Conservation (phyloP, 64 coral and sea anemone genomes). For the Acropora yongei region DNA sequence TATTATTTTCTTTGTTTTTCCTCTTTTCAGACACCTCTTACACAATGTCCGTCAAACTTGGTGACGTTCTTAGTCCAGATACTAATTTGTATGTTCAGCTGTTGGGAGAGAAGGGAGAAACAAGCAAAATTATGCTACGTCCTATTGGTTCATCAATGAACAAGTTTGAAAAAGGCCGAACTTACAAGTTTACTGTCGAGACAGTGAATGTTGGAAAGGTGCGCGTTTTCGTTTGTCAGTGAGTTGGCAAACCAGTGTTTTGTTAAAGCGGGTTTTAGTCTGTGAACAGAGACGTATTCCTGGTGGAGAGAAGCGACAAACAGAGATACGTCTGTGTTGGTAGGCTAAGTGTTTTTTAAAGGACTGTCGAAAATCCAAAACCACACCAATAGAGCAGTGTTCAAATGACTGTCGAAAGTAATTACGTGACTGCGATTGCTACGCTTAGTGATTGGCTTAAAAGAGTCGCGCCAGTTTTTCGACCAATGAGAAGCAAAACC, state of each 20-base stretch:
- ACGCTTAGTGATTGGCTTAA: too few species aligned
- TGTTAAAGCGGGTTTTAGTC: too few species aligned
- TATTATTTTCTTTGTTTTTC: neutral
- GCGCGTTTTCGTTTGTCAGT: neutral
- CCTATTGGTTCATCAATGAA: slow-evolving; percentile 93
- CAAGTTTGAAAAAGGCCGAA: slow-evolving; percentile 95
- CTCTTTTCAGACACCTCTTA: slow-evolving; percentile 77
- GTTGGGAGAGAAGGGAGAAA: slow-evolving; percentile 95
- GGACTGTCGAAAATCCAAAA: too few species aligned
- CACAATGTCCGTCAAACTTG: slow-evolving; percentile 96
- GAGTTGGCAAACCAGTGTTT: neutral
- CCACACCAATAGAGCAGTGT: too few species aligned
- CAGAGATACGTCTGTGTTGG: too few species aligned
- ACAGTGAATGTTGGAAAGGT: slow-evolving; percentile 96
- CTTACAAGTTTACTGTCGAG: slow-evolving; percentile 85
- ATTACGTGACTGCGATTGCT: too few species aligned
- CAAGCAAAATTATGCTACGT: slow-evolving; percentile 97
- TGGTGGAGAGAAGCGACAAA: too few species aligned
- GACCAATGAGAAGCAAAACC: too few species aligned
- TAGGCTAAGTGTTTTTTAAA: too few species aligned
- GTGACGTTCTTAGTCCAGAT: slow-evolving; percentile 93
- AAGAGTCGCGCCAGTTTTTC: too few species aligned
- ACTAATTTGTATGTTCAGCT: slow-evolving; percentile 94
- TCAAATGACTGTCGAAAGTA: too few species aligned
- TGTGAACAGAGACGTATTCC: too few species aligned